phyloP scores from a whole-genome alignment of 1,140 invertebrate genomes.

The Eciton burchellii region DNA sequence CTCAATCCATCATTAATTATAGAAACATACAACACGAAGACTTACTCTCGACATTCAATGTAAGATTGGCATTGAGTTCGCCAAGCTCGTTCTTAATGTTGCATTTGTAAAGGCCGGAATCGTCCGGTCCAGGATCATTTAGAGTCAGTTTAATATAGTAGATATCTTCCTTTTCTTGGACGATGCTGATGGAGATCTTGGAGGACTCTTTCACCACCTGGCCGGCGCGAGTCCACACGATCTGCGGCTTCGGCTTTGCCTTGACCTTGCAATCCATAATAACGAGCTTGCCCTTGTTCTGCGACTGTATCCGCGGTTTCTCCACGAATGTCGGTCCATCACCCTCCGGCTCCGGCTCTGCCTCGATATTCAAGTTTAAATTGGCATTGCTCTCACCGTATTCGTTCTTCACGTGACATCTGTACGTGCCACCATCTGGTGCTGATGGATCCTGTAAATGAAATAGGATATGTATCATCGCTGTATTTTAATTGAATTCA shows the following conservation, averaged over 20 bases:
- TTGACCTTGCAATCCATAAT: slow-evolving; percentile 98
- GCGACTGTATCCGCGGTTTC: slow-evolving; percentile 97
- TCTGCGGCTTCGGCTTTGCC: slow-evolving; percentile 96
- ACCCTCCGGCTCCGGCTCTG: slow-evolving; percentile 95
- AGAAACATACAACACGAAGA: slow-evolving; percentile 56
- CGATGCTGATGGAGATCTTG: slow-evolving; percentile 91
- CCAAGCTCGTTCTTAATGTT: slow-evolving; percentile 98
- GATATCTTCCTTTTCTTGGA: slow-evolving; percentile 92
- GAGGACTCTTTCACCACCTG: slow-evolving; percentile 91
- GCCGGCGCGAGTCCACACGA: slow-evolving; percentile 96
- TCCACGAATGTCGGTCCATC: slow-evolving; percentile 99
- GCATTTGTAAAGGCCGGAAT: slow-evolving; percentile 99
- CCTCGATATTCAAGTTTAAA: slow-evolving; percentile 98
- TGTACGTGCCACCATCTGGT: slow-evolving; percentile 98
- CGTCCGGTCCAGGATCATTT: slow-evolving; percentile 96
- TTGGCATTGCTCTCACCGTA: slow-evolving; percentile 99
- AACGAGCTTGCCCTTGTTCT: slow-evolving; percentile 98
- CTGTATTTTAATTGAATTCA: neutral
- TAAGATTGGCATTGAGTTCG: slow-evolving; percentile 98
- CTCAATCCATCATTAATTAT: too few relatives aligned
- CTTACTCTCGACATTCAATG: slow-evolving; percentile 98
- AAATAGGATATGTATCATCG: neutral
- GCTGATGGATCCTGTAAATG: slow-evolving; percentile 94
- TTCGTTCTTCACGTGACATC: slow-evolving; percentile 98
- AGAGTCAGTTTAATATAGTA: slow-evolving; percentile 96